A percentile compares a stretch with the other conserved stretches of the same genome.
Evolutionary conservation across 2,888 invertebrate genomes (phyloP).

Genomic region (Agrotis clavis): DNA sequence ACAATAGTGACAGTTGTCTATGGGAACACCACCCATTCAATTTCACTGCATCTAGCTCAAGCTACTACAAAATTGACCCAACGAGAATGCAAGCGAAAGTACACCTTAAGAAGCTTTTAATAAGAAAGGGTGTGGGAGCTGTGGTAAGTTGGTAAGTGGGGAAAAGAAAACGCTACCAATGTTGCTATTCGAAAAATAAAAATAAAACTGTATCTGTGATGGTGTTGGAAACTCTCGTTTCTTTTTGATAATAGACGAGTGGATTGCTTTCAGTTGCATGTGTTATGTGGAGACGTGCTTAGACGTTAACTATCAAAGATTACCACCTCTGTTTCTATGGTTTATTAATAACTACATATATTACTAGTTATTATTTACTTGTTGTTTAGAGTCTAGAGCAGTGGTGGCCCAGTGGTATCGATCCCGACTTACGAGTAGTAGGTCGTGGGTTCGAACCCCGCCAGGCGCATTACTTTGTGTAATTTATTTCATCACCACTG

Average conservation of each 20-base stretch:
- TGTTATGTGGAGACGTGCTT: background rate
- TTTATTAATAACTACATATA: too few relatives aligned
- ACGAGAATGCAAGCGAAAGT: constrained; percentile 18
- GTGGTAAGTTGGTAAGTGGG: constrained; percentile 37
- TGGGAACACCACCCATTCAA: constrained; percentile 70
- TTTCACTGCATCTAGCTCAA: constrained; percentile 67
- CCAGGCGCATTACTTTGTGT: too few relatives aligned
- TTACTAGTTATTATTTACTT: too few relatives aligned
- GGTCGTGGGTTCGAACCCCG: too few relatives aligned
- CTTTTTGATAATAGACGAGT: constrained; percentile 16
- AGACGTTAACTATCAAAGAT: too few relatives aligned
- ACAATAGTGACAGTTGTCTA: constrained; percentile 72
- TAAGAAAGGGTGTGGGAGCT: constrained; percentile 20
- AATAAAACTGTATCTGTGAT: constrained; percentile 49
- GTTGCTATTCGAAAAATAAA: constrained; percentile 63
- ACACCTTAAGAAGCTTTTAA: accelerated
- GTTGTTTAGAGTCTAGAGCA: too few relatives aligned
- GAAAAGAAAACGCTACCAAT: constrained; percentile 61
- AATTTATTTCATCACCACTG: too few relatives aligned
- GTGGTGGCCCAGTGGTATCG: too few relatives aligned
- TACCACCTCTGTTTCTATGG: too few relatives aligned
- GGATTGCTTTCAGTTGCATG: constrained; percentile 21
- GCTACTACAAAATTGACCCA: constrained; percentile 46
- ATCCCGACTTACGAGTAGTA: too few relatives aligned
- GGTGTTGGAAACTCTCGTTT: constrained; percentile 34